Evolutionary conservation across 2,113 vertebrate genomes (phyloP).

Genomic region (Embiotoca jacksoni): DNA sequence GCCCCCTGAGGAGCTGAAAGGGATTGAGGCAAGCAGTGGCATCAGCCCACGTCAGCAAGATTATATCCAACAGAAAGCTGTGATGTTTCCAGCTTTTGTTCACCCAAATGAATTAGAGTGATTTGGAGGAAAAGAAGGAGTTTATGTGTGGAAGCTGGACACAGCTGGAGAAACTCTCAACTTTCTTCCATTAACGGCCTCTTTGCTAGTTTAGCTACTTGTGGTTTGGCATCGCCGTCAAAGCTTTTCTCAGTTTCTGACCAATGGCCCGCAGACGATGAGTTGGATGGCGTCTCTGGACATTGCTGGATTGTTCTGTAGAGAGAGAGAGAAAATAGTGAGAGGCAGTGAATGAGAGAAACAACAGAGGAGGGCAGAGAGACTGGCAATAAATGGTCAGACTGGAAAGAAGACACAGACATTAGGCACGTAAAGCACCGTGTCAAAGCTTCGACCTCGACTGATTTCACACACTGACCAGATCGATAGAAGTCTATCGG

Average conservation of each 20-base stretch:
- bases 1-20: constrained; percentile 84
- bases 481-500: constrained; percentile 76
- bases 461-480: constrained; percentile 53
- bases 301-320: constrained; percentile 50
- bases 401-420: constrained; percentile 50
- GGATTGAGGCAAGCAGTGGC: constrained; percentile 57
- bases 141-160: constrained; percentile 24
- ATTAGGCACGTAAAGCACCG: constrained; percentile 61
- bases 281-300: constrained; percentile 26
- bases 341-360: constrained; percentile 49
- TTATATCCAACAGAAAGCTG: constrained; percentile 49
- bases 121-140: constrained; percentile 6
- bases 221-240: constrained; percentile 39
- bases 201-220: constrained; percentile 32
- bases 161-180: constrained; percentile 34
- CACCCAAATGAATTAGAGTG: constrained; percentile 17
- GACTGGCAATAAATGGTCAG: constrained; percentile 29
- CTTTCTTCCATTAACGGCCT: constrained; percentile 50
- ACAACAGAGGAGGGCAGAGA: constrained; percentile 6
- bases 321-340: constrained; percentile 32
- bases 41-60: constrained; percentile 61
- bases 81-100: constrained; percentile 43
- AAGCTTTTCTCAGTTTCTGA: constrained; percentile 35
- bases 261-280: constrained; percentile 37
- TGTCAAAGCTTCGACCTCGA: constrained; percentile 60